Percentiles rank a stretch among this genome's conserved stretches.
Evolutionary conservation across 1,140 invertebrate species (phyloP).

Genomic region (Drosophila nigrodunni): DNA sequence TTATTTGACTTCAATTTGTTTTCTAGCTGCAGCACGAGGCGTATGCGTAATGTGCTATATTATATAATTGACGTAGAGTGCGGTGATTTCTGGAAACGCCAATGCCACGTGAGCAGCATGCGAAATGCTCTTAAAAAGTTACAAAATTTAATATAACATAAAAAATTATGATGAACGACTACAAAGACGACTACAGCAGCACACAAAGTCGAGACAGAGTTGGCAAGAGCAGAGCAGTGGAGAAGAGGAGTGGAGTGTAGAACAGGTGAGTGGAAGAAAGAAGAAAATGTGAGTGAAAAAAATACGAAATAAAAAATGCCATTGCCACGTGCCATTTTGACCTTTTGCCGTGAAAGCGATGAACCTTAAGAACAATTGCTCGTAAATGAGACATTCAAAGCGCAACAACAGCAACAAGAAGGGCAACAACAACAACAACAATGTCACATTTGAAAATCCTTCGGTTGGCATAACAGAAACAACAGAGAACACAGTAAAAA

Average conservation of each 20-base stretch:
- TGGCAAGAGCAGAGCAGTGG: background rate
- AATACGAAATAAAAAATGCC: conserved; percentile 25
- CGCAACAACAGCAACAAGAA: conserved; percentile 40
- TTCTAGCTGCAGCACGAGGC: conserved; percentile 28
- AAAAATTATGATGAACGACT: conserved; percentile 23
- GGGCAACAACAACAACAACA: conserved; percentile 39
- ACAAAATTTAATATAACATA: conserved; percentile 23
- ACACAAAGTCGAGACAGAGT: background rate
- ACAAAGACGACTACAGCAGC: background rate
- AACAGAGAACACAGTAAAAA: conserved; percentile 3
- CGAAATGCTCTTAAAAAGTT: background rate
- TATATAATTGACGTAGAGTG: conserved; percentile 51
- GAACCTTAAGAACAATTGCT: conserved; percentile 67
- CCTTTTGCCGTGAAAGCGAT: conserved; percentile 68
- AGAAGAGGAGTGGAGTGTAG: background rate
- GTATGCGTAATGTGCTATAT: conserved; percentile 59
- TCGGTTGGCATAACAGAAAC: conserved; percentile 50
- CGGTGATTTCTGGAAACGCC: conserved; percentile 45
- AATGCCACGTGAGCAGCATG: conserved; percentile 58
- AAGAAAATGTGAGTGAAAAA: background rate
- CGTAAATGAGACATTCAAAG: conserved; percentile 74
- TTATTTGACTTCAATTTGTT: background rate
- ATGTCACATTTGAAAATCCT: conserved; percentile 74
- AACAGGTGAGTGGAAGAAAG: background rate
- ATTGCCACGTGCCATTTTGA: conserved; percentile 77